phyloP scores from a whole-genome alignment of 2,113 vertebrate species.

The Halcyon malimbica region DNA sequence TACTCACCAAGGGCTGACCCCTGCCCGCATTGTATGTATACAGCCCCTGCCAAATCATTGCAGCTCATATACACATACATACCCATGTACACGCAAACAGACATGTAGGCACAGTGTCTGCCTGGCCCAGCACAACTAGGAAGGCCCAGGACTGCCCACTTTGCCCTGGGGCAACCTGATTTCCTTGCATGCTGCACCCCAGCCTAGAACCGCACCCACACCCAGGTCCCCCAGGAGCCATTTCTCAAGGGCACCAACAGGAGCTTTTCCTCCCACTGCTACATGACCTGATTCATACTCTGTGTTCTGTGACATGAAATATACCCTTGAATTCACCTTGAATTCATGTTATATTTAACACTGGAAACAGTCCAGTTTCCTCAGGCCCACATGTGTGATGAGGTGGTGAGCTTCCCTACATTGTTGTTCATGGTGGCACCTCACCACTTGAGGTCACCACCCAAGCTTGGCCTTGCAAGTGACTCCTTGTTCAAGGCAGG shows the following conservation, averaged over 20 bases:
- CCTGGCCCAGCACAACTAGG: neutral
- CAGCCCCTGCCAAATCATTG: neutral
- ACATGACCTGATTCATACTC: neutral
- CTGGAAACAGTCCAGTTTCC: neutral
- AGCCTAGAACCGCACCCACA: neutral
- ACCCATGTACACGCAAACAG: neutral
- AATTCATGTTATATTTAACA: neutral
- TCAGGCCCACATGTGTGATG: neutral
- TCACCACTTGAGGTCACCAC: neutral
- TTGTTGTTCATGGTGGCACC: neutral
- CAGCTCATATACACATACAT: neutral
- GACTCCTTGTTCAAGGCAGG: neutral
- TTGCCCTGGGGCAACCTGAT: neutral
- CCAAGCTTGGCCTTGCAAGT: neutral
- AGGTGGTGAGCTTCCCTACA: neutral
- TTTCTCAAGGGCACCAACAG: neutral
- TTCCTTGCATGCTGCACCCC: neutral
- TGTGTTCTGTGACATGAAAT: neutral
- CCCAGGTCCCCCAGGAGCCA: fast-evolving
- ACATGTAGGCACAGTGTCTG: neutral
- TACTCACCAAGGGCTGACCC: neutral
- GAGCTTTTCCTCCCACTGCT: neutral
- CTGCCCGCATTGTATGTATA: neutral
- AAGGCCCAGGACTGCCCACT: neutral
- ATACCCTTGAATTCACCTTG: neutral